phyloP scores from a whole-genome alignment of 2,888 invertebrate genomes.

The Mythimna lalbum region DNA sequence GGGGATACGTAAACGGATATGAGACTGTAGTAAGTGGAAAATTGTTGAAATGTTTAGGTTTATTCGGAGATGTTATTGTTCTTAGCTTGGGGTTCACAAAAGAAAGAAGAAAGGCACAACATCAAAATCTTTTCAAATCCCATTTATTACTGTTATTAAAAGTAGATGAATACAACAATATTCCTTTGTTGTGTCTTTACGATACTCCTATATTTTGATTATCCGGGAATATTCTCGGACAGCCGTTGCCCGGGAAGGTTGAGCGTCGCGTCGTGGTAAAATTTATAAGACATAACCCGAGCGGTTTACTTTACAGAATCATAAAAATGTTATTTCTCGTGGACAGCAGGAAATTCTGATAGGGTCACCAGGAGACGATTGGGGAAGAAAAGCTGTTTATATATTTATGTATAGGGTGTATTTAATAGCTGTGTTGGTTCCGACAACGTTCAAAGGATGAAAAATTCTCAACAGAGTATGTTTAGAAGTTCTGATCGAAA shows the following conservation, averaged over 20 bases:
- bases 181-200: conserved; percentile 51
- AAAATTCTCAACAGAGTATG: background rate
- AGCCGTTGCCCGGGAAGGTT: conserved; percentile 39
- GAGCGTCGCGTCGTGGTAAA: conserved; percentile 50
- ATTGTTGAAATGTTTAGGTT: conserved; percentile 1
- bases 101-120: conserved; percentile 7
- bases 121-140: conserved; percentile 24
- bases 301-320: conserved; percentile 62
- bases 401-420: conserved; percentile 22
- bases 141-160: conserved; percentile 43
- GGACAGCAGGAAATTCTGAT: conserved; percentile 57
- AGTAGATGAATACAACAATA: conserved; percentile 38
- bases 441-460: no score
- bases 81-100: background rate
- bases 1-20: conserved; percentile 30
- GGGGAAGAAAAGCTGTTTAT: conserved; percentile 28
- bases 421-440: background rate
- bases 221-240: conserved; percentile 47
- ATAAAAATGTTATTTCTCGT: conserved; percentile 63
- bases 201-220: conserved; percentile 50
- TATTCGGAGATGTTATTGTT: conserved; percentile 16
- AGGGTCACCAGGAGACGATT: conserved; percentile 52
- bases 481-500: background rate
- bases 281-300: conserved; percentile 61
- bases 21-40: conserved; percentile 22